Evolutionary conservation across 2,113 vertebrate species (phyloP).

Genomic region (Aldabrachelys gigantea): DNA sequence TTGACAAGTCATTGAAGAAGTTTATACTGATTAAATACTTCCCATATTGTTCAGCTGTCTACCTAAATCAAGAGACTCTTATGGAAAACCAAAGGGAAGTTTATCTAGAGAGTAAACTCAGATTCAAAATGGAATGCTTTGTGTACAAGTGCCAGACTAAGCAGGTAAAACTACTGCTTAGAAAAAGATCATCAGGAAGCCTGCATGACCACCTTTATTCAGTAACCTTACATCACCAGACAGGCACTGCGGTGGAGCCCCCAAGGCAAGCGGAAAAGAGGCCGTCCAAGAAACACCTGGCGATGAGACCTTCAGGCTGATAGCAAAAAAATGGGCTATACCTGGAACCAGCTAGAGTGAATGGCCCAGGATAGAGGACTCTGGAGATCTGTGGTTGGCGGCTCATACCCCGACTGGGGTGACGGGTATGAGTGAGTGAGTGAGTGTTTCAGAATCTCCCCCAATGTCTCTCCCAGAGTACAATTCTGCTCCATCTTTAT

Average conservation of each 20-base stretch:
- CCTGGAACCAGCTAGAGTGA: too few species aligned
- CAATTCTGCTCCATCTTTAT: background rate
- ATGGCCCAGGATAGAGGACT: too few species aligned
- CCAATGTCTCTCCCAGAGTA: background rate
- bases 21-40: background rate
- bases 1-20: background rate
- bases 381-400: too few species aligned
- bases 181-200: background rate
- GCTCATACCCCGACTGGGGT: too few species aligned
- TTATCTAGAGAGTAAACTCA: background rate
- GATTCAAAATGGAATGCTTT: background rate
- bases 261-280: too few species aligned
- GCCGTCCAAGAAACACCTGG: too few species aligned
- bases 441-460: background rate
- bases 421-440: too few species aligned
- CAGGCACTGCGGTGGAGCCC: too few species aligned
- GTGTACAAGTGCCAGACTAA: background rate
- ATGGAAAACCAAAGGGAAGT: background rate
- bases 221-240: background rate
- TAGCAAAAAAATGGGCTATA: too few species aligned
- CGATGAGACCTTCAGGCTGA: too few species aligned
- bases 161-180: background rate
- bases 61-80: background rate
- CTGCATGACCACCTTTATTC: background rate
- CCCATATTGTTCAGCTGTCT: background rate